phyloP scores from a whole-genome alignment of 2,113 vertebrate species.

The Heterotis niloticus region DNA sequence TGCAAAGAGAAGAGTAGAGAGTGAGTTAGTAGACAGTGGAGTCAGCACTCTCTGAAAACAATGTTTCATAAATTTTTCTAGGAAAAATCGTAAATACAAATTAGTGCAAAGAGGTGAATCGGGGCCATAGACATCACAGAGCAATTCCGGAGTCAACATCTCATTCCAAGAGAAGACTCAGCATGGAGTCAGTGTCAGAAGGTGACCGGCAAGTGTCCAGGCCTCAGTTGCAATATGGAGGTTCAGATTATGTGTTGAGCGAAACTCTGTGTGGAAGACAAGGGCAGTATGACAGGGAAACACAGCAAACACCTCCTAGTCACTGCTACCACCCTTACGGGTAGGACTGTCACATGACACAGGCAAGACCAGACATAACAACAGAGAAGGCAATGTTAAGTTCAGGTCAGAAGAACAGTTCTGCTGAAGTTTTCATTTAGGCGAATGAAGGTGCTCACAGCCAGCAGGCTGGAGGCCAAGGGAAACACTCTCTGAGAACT shows the following conservation, averaged over 20 bases:
- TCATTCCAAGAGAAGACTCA: conserved; percentile 1
- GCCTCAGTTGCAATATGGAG: neutral
- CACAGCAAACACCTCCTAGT: neutral
- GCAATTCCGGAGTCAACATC: neutral
- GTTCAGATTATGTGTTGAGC: neutral
- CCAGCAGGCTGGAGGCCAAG: conserved; percentile 10
- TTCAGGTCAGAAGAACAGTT: conserved; percentile 13
- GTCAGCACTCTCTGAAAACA: neutral
- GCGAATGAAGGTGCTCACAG: conserved; percentile 17
- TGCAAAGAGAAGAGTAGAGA: neutral
- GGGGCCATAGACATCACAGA: neutral
- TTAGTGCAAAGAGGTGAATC: conserved; percentile 8
- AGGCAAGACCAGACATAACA: conserved; percentile 14
- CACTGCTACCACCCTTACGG: neutral
- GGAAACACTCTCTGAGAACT: conserved; percentile 16
- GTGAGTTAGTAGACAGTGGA: neutral
- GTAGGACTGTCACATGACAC: neutral
- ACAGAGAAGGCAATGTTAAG: conserved; percentile 17
- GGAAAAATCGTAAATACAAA: no score
- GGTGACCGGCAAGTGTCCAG: neutral
- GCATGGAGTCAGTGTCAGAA: conserved; percentile 5
- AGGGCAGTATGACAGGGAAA: neutral
- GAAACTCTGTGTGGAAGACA: neutral
- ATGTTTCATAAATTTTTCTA: no score
- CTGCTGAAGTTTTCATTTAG: conserved; percentile 19